Conservation (phyloP, 2,113 vertebrate genomes). For the Sceloporus undulatus region DNA sequence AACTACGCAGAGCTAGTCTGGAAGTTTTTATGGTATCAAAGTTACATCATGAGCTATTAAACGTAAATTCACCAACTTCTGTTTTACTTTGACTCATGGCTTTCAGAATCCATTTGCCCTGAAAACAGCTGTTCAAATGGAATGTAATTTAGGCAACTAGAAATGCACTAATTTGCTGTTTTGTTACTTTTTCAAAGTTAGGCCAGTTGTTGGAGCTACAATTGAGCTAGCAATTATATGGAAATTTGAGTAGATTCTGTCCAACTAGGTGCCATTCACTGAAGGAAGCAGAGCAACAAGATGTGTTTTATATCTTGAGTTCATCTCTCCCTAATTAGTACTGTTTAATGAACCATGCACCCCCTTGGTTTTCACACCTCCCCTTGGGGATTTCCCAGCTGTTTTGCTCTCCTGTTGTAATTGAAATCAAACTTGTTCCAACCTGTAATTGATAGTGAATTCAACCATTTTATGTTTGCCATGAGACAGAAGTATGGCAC, state of each 20-base stretch:
- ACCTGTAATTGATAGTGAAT: conserved; percentile 82
- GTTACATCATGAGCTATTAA: conserved; percentile 12
- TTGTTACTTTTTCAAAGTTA: conserved; percentile 45
- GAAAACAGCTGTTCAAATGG: conserved; percentile 45
- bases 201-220: conserved; percentile 37
- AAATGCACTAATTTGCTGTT: not conserved
- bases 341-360: conserved; percentile 71
- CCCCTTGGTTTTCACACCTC: conserved; percentile 69
- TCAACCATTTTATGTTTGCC: conserved; percentile 81
- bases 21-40: not conserved
- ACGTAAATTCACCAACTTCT: conserved; percentile 17
- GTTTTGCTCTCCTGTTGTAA: conserved; percentile 80
- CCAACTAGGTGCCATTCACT: conserved; percentile 38
- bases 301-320: conserved; percentile 72
- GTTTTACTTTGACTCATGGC: conserved; percentile 26
- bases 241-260: conserved; percentile 50
- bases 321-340: conserved; percentile 80
- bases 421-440: conserved; percentile 84
- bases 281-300: conserved; percentile 60
- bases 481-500: conserved; percentile 76
- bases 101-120: conserved; percentile 37
- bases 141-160: conserved; percentile 40
- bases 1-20: not conserved
- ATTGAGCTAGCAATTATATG: conserved; percentile 56
- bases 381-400: conserved; percentile 80